Evolutionary conservation across 2,797 vertebrate genomes (phyloP), one percentile per base, ranked within the genome.

Genomic region (Peromyscus melanophrys): DNA sequence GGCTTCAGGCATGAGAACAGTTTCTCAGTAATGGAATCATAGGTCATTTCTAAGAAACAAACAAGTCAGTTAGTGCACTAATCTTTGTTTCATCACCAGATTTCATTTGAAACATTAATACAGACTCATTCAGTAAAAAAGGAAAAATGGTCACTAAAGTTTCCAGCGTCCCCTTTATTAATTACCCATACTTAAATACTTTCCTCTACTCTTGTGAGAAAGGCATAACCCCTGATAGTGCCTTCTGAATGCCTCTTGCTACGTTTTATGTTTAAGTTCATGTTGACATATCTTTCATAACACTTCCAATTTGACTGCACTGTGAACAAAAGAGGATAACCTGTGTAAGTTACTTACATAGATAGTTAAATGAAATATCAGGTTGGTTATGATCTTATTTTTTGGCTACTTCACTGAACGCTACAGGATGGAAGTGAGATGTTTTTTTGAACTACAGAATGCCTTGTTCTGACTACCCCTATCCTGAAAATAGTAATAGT

Each of bases 61-160:
- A 40, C 91, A 37, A 89, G 57, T 65, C 63, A 52, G 43, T n/a
- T 43, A 52, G 31, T 89, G 49, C 94, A 61, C 29, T 65, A n/a
- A 92, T 57, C 40, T 86, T 55, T 67, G 3, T 95, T 94, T 82
- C 61, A 84, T 95, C 80, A 92, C 19, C 2, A 43, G 55, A 43
- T 94, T 93, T 82, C 25, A 75, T 83, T 40, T 92, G 82, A 92
- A 96, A 92, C 12, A 25, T 86, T 57, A 92, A 80, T 40, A 43
- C 76, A 96, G n/a, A 94, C 84, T 89, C 52, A 34, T 21, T 59
- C 77, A 80, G 4, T 95, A 82, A 19, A 93, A 65, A 73, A 29
- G 29, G 9, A 80, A 34, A 85, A 91, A 76, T 84, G 14, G 1
- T 17, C 80, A 27, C 40, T 52, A 52, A 89, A 94, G 23, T 4